A percentile compares a stretch with the other conserved stretches of the same genome.
These are phyloP conservation scores for Peucedramus taeniatus DNA, from an alignment of 2,113 vertebrate genomes.

Conservation along the genomic window DNA sequence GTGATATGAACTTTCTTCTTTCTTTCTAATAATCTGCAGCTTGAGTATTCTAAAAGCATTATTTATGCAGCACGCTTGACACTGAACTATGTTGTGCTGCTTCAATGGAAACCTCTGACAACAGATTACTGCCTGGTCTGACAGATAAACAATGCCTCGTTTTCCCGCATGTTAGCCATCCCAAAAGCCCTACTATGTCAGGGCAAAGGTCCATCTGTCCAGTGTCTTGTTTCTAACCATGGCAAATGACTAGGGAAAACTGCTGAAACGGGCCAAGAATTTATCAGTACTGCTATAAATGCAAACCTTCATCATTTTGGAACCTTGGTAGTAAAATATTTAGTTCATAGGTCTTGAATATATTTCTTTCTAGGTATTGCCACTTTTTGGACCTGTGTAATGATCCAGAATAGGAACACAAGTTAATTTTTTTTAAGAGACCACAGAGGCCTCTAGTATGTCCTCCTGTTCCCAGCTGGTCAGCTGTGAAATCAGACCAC, in stretches of 20 bases:
- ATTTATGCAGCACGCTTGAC: background rate
- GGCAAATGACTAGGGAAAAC: background rate
- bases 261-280: background rate
- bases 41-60: constrained; percentile 3
- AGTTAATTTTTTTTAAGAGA: background rate
- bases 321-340: background rate
- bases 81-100: background rate
- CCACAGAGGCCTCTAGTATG: background rate
- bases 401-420: background rate
- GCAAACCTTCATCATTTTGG: background rate
- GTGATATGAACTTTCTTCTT: constrained; percentile 6
- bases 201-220: background rate
- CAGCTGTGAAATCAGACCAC: background rate
- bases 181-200: background rate
- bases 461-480: background rate
- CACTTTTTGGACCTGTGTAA: background rate
- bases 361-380: background rate
- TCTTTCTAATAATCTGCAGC: constrained; percentile 27
- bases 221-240: background rate
- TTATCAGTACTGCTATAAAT: background rate
- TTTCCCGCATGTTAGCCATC: background rate
- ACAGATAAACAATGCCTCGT: background rate
- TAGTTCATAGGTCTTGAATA: background rate
- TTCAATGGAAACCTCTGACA: constrained; percentile 45
- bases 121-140: background rate